A percentile compares a stretch with the other conserved stretches of the same genome.
These are phyloP conservation scores for Motacilla alba DNA, from an alignment of 2,113 vertebrate species.

Conservation along the genomic window DNA sequence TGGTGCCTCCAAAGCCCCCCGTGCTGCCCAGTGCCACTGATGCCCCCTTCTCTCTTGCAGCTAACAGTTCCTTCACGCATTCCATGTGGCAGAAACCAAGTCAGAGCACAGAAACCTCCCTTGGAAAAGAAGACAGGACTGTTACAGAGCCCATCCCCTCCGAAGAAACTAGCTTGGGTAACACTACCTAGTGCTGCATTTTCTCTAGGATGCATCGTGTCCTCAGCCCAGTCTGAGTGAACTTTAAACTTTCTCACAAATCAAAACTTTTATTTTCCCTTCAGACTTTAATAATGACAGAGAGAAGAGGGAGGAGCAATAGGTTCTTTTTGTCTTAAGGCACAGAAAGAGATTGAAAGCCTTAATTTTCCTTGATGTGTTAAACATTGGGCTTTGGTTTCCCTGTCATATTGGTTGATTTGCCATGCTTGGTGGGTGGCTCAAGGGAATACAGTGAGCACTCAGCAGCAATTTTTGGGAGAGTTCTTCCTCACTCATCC, in stretches of 20 bases:
- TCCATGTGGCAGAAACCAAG: conserved; percentile 68
- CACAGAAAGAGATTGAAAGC: background rate
- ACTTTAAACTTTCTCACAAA: background rate
- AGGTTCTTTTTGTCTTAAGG: background rate
- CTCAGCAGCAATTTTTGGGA: background rate
- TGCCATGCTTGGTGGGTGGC: background rate
- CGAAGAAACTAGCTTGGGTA: conserved; percentile 62
- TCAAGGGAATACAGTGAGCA: background rate
- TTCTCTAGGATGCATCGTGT: background rate
- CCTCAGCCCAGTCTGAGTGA: background rate
- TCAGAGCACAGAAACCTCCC: conserved; percentile 49
- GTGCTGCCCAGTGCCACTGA: background rate
- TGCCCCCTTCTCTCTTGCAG: conserved; percentile 29
- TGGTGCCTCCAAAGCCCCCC: background rate
- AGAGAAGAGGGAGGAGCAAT: background rate
- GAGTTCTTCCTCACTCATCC: background rate
- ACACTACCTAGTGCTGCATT: background rate
- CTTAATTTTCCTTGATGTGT: conserved; percentile 3
- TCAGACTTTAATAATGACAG: background rate
- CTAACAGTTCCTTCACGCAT: conserved; percentile 62
- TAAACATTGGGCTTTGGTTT: background rate
- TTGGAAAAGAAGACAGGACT: conserved; percentile 65
- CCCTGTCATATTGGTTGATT: background rate
- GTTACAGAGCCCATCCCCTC: conserved; percentile 65
- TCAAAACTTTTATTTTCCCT: background rate